Base-by-base conservation (phyloP, 2,888 invertebrate genomes). In the Zelleria hepariella region DNA sequence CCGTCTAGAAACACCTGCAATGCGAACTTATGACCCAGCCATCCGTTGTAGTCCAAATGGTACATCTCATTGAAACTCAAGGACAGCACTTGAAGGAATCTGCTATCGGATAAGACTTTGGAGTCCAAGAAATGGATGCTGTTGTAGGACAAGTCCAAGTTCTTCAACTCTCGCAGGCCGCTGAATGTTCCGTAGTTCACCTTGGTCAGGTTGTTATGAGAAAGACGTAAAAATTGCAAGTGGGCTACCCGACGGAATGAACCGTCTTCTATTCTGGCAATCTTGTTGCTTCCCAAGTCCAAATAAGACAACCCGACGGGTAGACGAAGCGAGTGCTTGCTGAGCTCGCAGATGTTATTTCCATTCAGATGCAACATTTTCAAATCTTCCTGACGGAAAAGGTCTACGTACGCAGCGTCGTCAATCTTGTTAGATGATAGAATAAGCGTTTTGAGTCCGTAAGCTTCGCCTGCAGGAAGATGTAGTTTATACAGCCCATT, bases 111-210 rank as follows among this genome's bases (percentile, higher is more conserved):
- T 23, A 87, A 61, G 1, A 75, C 67, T 58, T 80, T 82, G 0
- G 86, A 83, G 63, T 86, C 78, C 15, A 88, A 68, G 54, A 62
- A 60, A 0, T 0, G 7, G 1, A 88, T 80, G 7, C 66, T 64
- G 58, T 88, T 88, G 60, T 60, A 67, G 0, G 75, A 71, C 0
- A 77, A 59, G 58, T 77, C 74, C 8, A 77, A 69, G 59, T 78
- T 67, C 1, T 60, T 47, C 2, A 86, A 70, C 1, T 64, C 61
- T 0, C 62, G 59, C 7, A 87, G 65, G 0, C 82, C 82, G 56
- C 74, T 71, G 58, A 87, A 86, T 0, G 72, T 63, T 0, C 87
- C 87, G 26, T 79, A 85, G 60, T 80, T 76, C 6, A 87, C 68
- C 0, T 63, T 56, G 8, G 59, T 63, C 42, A 88, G 59, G 0